Conservation (phyloP, 1,140 invertebrate genomes). For the Drosophila chauvacae region DNA sequence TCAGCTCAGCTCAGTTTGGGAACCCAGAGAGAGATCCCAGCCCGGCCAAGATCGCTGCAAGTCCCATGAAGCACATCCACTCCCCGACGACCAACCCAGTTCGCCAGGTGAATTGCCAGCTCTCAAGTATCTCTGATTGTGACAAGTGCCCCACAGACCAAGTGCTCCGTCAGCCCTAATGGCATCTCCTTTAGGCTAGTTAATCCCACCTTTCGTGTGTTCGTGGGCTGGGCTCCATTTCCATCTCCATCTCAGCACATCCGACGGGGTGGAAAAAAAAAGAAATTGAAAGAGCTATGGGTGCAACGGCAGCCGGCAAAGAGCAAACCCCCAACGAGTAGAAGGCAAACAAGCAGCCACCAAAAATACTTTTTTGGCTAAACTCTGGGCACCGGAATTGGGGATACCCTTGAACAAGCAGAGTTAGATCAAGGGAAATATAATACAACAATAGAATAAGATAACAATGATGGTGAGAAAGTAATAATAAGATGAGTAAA, state of each 20-base stretch:
- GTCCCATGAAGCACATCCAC: constrained; percentile 8
- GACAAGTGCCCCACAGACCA: constrained; percentile 23
- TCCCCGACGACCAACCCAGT: neutral
- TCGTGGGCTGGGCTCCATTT: constrained; percentile 8
- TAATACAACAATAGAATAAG: neutral
- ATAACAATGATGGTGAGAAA: neutral
- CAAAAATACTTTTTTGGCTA: constrained; percentile 26
- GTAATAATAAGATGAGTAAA: neutral
- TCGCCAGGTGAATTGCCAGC: constrained; percentile 40
- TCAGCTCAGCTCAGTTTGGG: too few relatives aligned
- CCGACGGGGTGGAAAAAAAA: neutral
- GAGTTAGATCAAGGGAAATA: neutral
- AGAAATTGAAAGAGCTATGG: constrained; percentile 46
- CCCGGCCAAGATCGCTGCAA: constrained; percentile 9
- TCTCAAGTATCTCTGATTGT: constrained; percentile 53
- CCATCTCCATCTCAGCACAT: constrained; percentile 6
- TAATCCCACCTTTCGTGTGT: constrained; percentile 58
- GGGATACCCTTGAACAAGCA: constrained; percentile 2
- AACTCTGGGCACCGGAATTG: neutral
- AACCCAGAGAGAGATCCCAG: constrained; percentile 2
- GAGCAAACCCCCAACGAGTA: constrained; percentile 21
- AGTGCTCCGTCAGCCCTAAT: constrained; percentile 22
- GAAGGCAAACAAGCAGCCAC: constrained; percentile 21
- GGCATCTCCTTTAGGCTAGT: constrained; percentile 22
- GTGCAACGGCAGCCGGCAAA: constrained; percentile 29